Evolutionary conservation across 2,797 vertebrate genomes (phyloP), one percentile per base, ranked within the genome.

Genomic region (Chelon labrosus): DNA sequence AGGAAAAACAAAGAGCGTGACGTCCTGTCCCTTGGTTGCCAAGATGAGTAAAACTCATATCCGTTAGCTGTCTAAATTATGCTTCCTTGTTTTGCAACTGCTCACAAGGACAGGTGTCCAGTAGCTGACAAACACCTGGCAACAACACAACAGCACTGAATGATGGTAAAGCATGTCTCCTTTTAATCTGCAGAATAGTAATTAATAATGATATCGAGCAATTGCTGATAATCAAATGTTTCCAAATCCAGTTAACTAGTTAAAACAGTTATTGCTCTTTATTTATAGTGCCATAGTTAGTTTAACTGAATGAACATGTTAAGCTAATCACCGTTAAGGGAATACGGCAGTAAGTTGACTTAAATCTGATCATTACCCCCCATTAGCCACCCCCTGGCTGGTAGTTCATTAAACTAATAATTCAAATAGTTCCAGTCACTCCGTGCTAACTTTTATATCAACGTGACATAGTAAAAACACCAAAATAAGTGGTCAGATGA

Each of bases 31-130:
- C 41, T 60, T 47, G 44, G 58, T 53, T 75, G 53, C 54, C 38
- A 64, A 73, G 70, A 66, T 70, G 50, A 77, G 61, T 16, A 55
- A 17, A 65, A 74, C 20, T 65, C 59, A 35, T 53, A 19, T 65
- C 41, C 73, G 65, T 58, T 77, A 63, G 58, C 62, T 38, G 10
- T 73, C 42, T 58, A 61, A 71, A 51, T 70, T 25, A 10, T 49
- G 68, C 44, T 60, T 67, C n/a, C 50, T 72, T 53, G 65, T 57
- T 59, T 65, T 49, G 47, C 64, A 71, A 49, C 51, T 7, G 31
- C 17, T 50, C 42, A 65, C 47, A 66, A 75, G 66, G 63, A 70
- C 63, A 56, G 20, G 20, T 9, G 19, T 79, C 56, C 44, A 41
- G 37, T 17, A 71, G 64, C 69, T 20, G 17, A 73, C 27, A 75